Evolutionary conservation across 2,797 vertebrate species (phyloP), one percentile per base, ranked within the genome.

Genomic region (Gadopsis bispinosus): DNA sequence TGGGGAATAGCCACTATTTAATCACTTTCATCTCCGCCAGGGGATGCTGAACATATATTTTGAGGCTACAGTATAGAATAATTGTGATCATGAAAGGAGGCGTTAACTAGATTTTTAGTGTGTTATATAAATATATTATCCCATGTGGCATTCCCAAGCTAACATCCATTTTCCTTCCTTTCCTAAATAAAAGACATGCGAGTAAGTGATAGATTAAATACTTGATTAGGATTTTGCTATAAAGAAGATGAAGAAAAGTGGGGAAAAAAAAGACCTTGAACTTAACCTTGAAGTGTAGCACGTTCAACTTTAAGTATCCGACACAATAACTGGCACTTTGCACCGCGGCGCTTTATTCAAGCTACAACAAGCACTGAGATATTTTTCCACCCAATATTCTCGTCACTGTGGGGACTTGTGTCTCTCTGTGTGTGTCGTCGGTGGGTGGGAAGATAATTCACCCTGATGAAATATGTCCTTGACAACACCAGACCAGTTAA

Each of bases 401-500:
- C 0, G 1, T 53, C 35, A 19, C 16, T 39, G 56, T 54, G 55
- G 35, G 35, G 35, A 7, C 35, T 35, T 64, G 37, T 59, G 4
- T 69, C 22, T 64, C 45, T 31, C 20, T 33, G 20, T 53, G 7
- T 31, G 22, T 67, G n/a, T 64, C 26, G 26, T 26, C 26, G 1
- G 3, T 10, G 16, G 61, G 41, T 54, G 68, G 1, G 45, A 61
- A 37, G 45, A 69, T 75, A 64, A 22, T 68, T 63, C 35, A 53
- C 50, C 59, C 58, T 12, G 54, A 80, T 66, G 26, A 79, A 87
- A 81, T 51, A 37, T 51, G 78, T 72, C 86, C 75, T 77, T 68
- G 79, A 80, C 68, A 65, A 66, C 74, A 70, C 20, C 82, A 77
- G 84, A 62, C 71, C 63, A 87, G 79, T 88, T 86, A 89, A 92